Evolutionary conservation across 2,113 vertebrate genomes (phyloP).

Genomic region (Oreochromis spilurus): DNA sequence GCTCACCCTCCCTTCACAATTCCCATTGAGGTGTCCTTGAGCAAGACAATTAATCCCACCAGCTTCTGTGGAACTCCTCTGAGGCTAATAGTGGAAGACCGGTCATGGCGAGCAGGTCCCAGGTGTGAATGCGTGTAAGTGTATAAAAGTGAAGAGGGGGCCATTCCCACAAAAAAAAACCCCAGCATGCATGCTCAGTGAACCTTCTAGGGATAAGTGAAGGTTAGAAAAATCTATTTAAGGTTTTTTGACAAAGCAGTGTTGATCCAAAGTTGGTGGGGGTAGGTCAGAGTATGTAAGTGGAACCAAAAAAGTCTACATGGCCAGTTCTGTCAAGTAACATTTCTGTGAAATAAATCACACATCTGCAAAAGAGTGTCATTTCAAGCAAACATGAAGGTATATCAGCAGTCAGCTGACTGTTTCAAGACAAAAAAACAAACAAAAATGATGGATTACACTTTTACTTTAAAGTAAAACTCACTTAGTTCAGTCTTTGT

Average conservation of each 20-base stretch:
- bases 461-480: neutral
- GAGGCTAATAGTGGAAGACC: constrained; percentile 14
- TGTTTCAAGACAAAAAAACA: neutral
- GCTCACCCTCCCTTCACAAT: neutral
- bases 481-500: neutral
- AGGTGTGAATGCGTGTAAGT: constrained; percentile 37
- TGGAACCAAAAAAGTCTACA: neutral
- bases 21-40: constrained; percentile 44
- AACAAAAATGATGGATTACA: neutral
- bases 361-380: neutral
- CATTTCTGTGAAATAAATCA: neutral
- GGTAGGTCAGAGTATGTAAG: neutral
- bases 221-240: constrained; percentile 43
- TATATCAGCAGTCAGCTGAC: neutral
- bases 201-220: constrained; percentile 15
- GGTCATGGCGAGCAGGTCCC: constrained; percentile 12
- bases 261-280: neutral
- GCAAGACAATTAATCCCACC: constrained; percentile 41
- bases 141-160: neutral
- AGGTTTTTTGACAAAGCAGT: constrained; percentile 26
- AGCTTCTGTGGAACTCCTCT: constrained; percentile 1
- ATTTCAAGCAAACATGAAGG: neutral
- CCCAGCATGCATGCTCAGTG: neutral
- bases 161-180: neutral
- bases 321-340: neutral